Base-by-base conservation (phyloP, 2,888 invertebrate species). In the Zygogramma bicolorata region DNA sequence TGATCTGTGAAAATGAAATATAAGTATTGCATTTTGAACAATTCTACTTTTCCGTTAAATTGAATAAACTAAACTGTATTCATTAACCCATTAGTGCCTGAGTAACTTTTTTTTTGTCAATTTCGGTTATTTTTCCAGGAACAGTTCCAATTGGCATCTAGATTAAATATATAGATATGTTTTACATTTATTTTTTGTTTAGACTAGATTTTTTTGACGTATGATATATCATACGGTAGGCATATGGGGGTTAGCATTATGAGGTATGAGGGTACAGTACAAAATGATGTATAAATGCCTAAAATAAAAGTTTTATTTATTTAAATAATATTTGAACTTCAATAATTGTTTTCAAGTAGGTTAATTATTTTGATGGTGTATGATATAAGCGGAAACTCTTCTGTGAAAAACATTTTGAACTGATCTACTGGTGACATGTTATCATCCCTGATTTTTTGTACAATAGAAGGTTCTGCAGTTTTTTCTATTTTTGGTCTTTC, bases 301-400 rank as follows among this genome's bases (percentile, higher is more conserved):
- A 31, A 42, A 42, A 63, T 63, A 7, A 42, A 22, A 63, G 15
- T 13, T 46, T 63, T 22, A 63, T 25, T 25, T 25, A 63, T 22
- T 42, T 25, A 25, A 46, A 46, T 42, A 20, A 63, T 46, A 63
- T 46, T 63, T 10, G 13, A 46, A 46, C 22, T 27, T 10, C 58
- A 15, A 62, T 62, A 40, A 62, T 62, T 62, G 22, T 62, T 20
- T 38, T 18, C 62, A 38, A 38, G 20, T 34, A 34, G 34, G 22
- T 22, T 22, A 38, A 40, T 42, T n/a, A 42, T 42, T 42, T 2
- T n/a, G 42, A 42, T n/a, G 42, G 42, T 4, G 49, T 22, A 59
- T 34, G 65, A 22, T 65, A 65, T 38, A 31, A 31, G n/a, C 22
- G 38, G 57, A 57, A 65, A 60, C 8, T 60, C 29, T 31, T 60